These are phyloP conservation scores for Lasioglossum calceatum DNA, from an alignment of 2,888 invertebrate species.

Conservation along the genomic window DNA sequence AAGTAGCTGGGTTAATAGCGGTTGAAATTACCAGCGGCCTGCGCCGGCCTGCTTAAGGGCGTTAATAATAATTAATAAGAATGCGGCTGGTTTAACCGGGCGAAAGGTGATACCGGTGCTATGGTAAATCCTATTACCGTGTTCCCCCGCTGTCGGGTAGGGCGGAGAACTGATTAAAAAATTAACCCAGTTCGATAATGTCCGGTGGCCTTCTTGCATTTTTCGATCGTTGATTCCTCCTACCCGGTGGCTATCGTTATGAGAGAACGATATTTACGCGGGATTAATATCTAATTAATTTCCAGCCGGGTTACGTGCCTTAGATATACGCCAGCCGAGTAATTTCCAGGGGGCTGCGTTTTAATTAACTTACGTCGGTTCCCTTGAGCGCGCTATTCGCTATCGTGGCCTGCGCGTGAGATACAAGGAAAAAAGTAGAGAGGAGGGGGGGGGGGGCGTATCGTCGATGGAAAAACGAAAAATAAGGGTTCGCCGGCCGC, in stretches of 20 bases:
- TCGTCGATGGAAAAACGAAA: neutral
- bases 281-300: slow-evolving; percentile 55
- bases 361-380: slow-evolving; percentile 44
- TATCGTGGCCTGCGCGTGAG: slow-evolving; percentile 11
- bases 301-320: neutral
- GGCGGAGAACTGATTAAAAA: slow-evolving; percentile 68
- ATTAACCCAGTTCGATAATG: slow-evolving; percentile 72
- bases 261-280: slow-evolving; percentile 30
- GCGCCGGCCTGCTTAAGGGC: slow-evolving; percentile 39
- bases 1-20: slow-evolving; percentile 56
- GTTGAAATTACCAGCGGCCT: slow-evolving; percentile 57
- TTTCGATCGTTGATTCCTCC: slow-evolving; percentile 13
- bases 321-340: slow-evolving; percentile 10
- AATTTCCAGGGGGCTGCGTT: slow-evolving; percentile 22
- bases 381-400: neutral
- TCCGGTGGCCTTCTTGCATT: neutral
- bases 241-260: neutral
- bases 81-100: slow-evolving; percentile 56
- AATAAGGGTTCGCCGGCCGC: neutral
- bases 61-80: slow-evolving; percentile 71
- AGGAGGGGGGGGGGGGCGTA: neutral
- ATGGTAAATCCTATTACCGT: slow-evolving; percentile 65
- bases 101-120: slow-evolving; percentile 68
- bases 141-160: slow-evolving; percentile 20
- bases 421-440: neutral